Evolutionary conservation across 2,113 vertebrate species (phyloP).

Genomic region (Chascanopsetta lugubris): DNA sequence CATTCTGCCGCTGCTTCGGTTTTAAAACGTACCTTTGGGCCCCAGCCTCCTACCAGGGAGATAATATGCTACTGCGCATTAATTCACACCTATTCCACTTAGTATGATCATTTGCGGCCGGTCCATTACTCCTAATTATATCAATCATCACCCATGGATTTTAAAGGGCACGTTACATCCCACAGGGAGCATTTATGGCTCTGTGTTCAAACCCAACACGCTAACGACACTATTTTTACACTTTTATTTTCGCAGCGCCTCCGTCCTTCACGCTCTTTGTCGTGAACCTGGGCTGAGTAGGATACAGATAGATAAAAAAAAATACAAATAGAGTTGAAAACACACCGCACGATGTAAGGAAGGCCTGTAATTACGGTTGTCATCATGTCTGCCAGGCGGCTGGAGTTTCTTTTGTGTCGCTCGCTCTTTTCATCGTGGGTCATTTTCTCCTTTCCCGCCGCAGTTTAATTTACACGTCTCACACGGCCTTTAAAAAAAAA

Average conservation of each 20-base stretch:
- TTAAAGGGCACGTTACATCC: conserved; percentile 50
- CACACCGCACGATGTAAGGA: background rate
- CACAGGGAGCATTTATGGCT: conserved; percentile 45
- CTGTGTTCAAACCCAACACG: too few relatives aligned
- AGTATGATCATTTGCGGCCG: conserved; percentile 46
- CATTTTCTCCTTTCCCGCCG: conserved; percentile 7
- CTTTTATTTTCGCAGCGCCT: conserved; percentile 7
- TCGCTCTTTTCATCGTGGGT: conserved; percentile 3
- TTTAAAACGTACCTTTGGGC: background rate
- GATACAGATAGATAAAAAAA: too few relatives aligned
- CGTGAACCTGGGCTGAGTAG: background rate
- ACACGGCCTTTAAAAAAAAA: conserved; percentile 6
- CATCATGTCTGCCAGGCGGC: conserved; percentile 8
- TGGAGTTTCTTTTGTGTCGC: background rate
- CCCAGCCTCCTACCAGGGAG: background rate
- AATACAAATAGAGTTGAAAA: too few relatives aligned
- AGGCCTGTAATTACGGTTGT: background rate
- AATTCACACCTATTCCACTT: conserved; percentile 44
- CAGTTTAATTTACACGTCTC: conserved; percentile 21
- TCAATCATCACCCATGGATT: conserved; percentile 61
- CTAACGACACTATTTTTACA: too few relatives aligned
- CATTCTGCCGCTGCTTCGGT: background rate
- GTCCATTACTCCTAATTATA: conserved; percentile 69
- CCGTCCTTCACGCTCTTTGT: background rate
- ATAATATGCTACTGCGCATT: conserved; percentile 34